Base-by-base conservation (phyloP, 2,797 vertebrate species). In the Rhinichthys osculus region DNA sequence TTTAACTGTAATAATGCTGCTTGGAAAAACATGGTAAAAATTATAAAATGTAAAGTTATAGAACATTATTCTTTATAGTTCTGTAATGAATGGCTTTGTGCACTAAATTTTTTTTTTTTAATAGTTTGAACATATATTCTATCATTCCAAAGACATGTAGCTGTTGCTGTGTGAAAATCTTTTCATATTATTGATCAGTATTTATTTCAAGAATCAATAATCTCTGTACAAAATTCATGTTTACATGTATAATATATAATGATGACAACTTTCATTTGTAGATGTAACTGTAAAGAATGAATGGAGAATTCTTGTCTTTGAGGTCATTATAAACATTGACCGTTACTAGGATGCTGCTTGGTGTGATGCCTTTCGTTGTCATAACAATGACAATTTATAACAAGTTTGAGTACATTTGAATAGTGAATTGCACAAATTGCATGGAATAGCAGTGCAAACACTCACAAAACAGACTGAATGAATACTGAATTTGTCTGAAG, bases 401-500 rank as follows among this genome's bases (percentile, higher is more conserved):
- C 14, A 38, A 14, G 67, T 71, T 71, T 42, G 69, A 42, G 23
- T 16, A 27, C 6, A n/a, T 13, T 44, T 44, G 7, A 27, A 30
- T 14, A 17, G 27, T 33, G n/a, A 74, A 67, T 17, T 19, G 14
- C 7, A 47, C 14, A 74, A 33, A 74, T 16, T 47, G 4, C 4
- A 47, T 47, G 44, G 44, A 47, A 47, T 14, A 47, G 47, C 47
- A 93, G n/a, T 77, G 64, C 14, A 89, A 89, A 92, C 90, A 92
- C 89, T 83, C 86, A 91, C 91, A 93, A 92, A 93, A 94, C 92
- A 91, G 88, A 91, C 90, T 83, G 88, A 88, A 89, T 62, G 78
- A 95, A 94, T 93, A 94, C 93, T 93, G 92, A 94, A 91, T 92
- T 91, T 93, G 93, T 93, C 92, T 89, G 90, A 89, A 82, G 90